Evolutionary conservation across 2,888 invertebrate genomes (phyloP).

Genomic region (Papilio demoleus): DNA sequence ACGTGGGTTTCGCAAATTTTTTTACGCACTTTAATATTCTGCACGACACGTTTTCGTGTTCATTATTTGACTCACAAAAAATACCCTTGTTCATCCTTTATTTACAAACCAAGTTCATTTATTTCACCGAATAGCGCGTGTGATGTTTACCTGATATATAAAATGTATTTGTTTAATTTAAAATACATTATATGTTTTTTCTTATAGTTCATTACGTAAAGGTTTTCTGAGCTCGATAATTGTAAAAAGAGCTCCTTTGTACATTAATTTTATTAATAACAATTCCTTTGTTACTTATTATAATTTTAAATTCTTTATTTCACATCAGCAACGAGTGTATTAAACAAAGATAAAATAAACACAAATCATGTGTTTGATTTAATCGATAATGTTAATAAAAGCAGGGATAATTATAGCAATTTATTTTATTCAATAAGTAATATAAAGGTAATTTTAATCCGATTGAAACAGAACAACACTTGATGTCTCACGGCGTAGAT

Average conservation of each 20-base stretch:
- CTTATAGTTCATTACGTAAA: too few relatives aligned
- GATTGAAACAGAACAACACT: neutral
- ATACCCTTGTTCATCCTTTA: neutral
- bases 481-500: neutral
- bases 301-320: too few relatives aligned
- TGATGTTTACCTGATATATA: too few relatives aligned
- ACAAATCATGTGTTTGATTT: neutral
- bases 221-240: too few relatives aligned
- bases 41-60: neutral
- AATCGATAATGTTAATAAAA: neutral
- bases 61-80: constrained; percentile 10
- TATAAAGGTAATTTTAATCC: neutral
- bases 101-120: neutral
- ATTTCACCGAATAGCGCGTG: neutral
- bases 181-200: too few relatives aligned
- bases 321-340: too few relatives aligned
- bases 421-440: neutral
- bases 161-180: too few relatives aligned
- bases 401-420: neutral
- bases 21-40: constrained; percentile 6
- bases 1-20: neutral
- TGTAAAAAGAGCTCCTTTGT: too few relatives aligned
- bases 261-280: too few relatives aligned
- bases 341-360: too few relatives aligned
- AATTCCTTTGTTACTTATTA: too few relatives aligned